phyloP scores from a whole-genome alignment of 1,140 invertebrate species.

The Dendrolimus kikuchii region DNA sequence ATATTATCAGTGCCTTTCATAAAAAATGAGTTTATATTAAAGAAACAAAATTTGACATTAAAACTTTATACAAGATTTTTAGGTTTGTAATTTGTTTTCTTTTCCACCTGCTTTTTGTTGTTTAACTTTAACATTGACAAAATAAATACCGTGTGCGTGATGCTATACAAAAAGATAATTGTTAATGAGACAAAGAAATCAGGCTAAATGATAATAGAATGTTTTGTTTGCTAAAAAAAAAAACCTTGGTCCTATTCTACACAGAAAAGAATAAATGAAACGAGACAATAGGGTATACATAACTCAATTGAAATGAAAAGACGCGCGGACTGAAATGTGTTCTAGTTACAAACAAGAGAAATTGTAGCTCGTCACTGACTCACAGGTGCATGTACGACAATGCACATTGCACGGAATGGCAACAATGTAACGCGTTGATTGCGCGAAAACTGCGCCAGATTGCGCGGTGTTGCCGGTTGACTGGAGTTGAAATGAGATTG shows the following conservation, averaged over 20 bases:
- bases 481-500: slow-evolving; percentile 1
- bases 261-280: slow-evolving; percentile 58
- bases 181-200: too few species aligned
- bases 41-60: too few species aligned
- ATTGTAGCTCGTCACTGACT: slow-evolving; percentile 23
- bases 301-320: slow-evolving; percentile 65
- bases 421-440: slow-evolving; percentile 35
- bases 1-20: too few species aligned
- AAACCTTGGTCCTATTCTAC: slow-evolving; percentile 25
- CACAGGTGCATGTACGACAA: slow-evolving; percentile 49
- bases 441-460: slow-evolving; percentile 14
- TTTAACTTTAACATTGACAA: too few species aligned
- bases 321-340: slow-evolving; percentile 45
- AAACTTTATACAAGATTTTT: too few species aligned
- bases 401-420: slow-evolving; percentile 24
- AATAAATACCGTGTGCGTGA: too few species aligned
- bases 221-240: slow-evolving; percentile 11
- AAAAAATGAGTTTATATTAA: too few species aligned
- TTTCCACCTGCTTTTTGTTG: too few species aligned
- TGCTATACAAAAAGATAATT: too few species aligned
- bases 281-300: slow-evolving; percentile 46
- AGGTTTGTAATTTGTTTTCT: too few species aligned
- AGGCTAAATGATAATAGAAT: background rate
- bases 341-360: slow-evolving; percentile 53
- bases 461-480: slow-evolving; percentile 11